phyloP scores from a whole-genome alignment of 2,888 invertebrate genomes.

The Andrena camellia region DNA sequence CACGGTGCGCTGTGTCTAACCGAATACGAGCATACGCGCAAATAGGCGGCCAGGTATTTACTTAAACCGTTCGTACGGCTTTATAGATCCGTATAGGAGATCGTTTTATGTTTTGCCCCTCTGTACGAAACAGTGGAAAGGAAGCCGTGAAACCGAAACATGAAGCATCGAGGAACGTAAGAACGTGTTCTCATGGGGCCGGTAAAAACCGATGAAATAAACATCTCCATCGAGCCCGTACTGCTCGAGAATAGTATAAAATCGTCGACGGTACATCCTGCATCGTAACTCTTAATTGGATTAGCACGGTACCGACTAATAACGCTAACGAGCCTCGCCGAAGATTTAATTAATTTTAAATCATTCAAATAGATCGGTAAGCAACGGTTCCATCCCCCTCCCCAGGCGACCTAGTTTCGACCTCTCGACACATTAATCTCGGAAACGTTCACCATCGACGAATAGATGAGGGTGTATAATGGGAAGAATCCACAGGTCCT shows the following conservation, averaged over 20 bases:
- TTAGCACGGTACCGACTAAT: neutral
- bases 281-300: constrained; percentile 11
- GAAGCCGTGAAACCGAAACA: constrained; percentile 13
- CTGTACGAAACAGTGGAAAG: constrained; percentile 13
- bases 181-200: constrained; percentile 23
- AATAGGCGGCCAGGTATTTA: constrained; percentile 22
- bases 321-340: neutral
- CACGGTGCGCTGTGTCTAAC: neutral
- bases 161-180: constrained; percentile 6
- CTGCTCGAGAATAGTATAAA: neutral
- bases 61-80: constrained; percentile 29
- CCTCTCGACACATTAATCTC: constrained; percentile 51
- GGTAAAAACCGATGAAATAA: constrained; percentile 30
- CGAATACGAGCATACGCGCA: neutral
- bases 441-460: constrained; percentile 58
- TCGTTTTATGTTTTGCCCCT: constrained; percentile 33
- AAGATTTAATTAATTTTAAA: constrained; percentile 38
- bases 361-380: neutral
- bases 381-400: constrained; percentile 12
- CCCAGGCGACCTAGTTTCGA: constrained; percentile 49
- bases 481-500: constrained; percentile 37
- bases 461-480: neutral
- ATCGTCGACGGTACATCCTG: neutral
- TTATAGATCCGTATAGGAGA: constrained; percentile 37
- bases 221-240: neutral